Conservation (phyloP, 2,888 invertebrate genomes). For the Diogma glabrata region DNA sequence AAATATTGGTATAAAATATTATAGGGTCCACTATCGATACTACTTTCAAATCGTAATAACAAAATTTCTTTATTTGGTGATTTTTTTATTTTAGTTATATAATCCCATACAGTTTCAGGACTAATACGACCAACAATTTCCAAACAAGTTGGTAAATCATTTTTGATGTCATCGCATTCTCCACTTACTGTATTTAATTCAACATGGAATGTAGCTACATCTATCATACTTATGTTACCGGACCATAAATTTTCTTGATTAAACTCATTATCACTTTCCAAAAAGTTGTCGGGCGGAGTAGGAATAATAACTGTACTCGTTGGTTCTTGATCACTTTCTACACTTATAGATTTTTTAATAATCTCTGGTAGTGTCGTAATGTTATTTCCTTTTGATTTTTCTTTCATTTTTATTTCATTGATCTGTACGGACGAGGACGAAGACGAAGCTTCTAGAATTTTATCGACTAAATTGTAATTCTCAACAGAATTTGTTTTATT, state of each 20-base stretch:
- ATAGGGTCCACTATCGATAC: conserved; percentile 36
- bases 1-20: conserved; percentile 80
- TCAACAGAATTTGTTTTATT: conserved; percentile 16
- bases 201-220: conserved; percentile 78
- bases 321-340: conserved; percentile 65
- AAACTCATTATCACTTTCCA: conserved; percentile 1
- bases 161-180: conserved; percentile 51
- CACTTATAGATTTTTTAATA: conserved; percentile 15
- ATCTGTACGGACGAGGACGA: not conserved
- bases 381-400: conserved; percentile 13
- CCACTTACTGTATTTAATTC: conserved; percentile 68
- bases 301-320: conserved; percentile 64
- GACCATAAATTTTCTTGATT: conserved; percentile 35
- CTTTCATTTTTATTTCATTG: conserved; percentile 17
- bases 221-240: conserved; percentile 81
- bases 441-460: conserved; percentile 28
- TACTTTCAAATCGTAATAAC: conserved; percentile 67
- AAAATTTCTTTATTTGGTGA: conserved; percentile 80
- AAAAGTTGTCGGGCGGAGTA: conserved; percentile 35
- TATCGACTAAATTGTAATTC: conserved; percentile 31
- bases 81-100: conserved; percentile 80
- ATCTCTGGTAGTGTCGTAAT: conserved; percentile 13
- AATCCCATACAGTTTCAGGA: conserved; percentile 86
- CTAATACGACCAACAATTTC: conserved; percentile 87
- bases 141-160: conserved; percentile 63